Percentiles rank a stretch among this genome's conserved stretches.
phyloP scores from a whole-genome alignment of 2,113 vertebrate genomes.

The Lepisosteus osseus region DNA sequence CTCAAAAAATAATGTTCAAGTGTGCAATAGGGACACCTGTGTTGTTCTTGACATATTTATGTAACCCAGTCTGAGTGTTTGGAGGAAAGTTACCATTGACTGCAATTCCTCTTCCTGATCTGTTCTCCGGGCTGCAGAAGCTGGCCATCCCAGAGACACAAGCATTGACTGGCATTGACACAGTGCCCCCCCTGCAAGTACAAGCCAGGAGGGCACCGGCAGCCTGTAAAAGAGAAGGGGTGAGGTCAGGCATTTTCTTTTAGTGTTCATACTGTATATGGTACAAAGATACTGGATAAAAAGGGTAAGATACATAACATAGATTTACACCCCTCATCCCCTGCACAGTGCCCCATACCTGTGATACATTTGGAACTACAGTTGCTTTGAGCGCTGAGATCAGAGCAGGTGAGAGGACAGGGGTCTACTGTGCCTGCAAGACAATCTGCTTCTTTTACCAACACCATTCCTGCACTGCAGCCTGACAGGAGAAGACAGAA shows the following conservation, averaged over 20 bases:
- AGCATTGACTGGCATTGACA: slow-evolving; percentile 69
- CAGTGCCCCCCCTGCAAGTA: slow-evolving; percentile 68
- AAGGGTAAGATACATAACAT: neutral
- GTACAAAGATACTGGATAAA: no score
- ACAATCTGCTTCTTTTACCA: slow-evolving; percentile 66
- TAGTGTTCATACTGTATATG: neutral
- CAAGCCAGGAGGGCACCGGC: slow-evolving; percentile 69
- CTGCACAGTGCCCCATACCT: slow-evolving; percentile 48
- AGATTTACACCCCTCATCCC: neutral
- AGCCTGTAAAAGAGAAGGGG: slow-evolving; percentile 57
- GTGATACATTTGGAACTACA: slow-evolving; percentile 65
- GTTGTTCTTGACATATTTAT: no score
- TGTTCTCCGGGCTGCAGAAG: slow-evolving; percentile 57
- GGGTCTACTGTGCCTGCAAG: slow-evolving; percentile 44
- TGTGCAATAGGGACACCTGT: no score
- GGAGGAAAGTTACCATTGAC: slow-evolving; percentile 62
- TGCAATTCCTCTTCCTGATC: slow-evolving; percentile 62
- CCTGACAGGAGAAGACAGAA: slow-evolving; percentile 43
- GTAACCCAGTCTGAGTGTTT: no score
- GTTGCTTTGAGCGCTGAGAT: slow-evolving; percentile 55
- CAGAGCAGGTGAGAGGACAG: slow-evolving; percentile 71
- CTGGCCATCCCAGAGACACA: slow-evolving; percentile 57
- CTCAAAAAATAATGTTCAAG: no score
- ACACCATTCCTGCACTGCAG: slow-evolving; percentile 61
- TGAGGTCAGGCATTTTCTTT: neutral